Evolutionary conservation across 2,888 invertebrate species (phyloP).

Genomic region (Parnassius smintheus): DNA sequence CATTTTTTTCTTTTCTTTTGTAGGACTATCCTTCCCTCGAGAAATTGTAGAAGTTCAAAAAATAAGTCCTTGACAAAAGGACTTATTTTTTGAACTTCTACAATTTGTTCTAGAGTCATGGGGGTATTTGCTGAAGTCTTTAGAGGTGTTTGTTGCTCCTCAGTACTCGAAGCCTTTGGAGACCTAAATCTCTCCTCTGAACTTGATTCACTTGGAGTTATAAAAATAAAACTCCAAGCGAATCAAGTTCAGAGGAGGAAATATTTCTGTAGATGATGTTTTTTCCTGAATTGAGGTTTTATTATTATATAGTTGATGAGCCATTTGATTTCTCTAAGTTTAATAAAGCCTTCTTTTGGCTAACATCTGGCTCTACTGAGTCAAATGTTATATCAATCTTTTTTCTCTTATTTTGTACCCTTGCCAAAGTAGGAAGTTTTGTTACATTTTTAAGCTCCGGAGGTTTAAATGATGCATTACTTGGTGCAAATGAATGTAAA

Average conservation of each 20-base stretch:
- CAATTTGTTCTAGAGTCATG: conserved; percentile 57
- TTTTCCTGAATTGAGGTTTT: background rate
- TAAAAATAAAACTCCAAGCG: conserved; percentile 2
- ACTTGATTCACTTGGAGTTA: conserved; percentile 56
- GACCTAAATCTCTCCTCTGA: conserved; percentile 62
- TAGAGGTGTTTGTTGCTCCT: background rate
- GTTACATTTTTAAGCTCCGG: conserved; percentile 54
- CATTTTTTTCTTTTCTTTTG: conserved; percentile 78
- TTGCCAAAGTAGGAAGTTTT: conserved; percentile 44
- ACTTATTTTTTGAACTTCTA: too few species aligned
- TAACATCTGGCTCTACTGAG: background rate
- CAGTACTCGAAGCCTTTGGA: conserved; percentile 42
- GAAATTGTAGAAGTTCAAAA: too few species aligned
- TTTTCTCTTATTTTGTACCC: conserved; percentile 32
- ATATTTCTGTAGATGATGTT: too few species aligned
- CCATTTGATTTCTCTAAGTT: background rate
- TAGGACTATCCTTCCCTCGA: conserved; percentile 81
- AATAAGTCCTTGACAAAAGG: too few species aligned
- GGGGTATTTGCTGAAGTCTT: conserved; percentile 27
- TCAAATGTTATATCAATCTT: conserved; percentile 9
- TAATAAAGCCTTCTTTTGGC: background rate
- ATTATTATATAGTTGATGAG: background rate
- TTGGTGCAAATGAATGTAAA: conserved; percentile 73
- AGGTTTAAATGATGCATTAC: conserved; percentile 74
- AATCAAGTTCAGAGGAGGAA: too few species aligned